phyloP scores from a whole-genome alignment of 2,888 invertebrate species.

The Eledona agricola region DNA sequence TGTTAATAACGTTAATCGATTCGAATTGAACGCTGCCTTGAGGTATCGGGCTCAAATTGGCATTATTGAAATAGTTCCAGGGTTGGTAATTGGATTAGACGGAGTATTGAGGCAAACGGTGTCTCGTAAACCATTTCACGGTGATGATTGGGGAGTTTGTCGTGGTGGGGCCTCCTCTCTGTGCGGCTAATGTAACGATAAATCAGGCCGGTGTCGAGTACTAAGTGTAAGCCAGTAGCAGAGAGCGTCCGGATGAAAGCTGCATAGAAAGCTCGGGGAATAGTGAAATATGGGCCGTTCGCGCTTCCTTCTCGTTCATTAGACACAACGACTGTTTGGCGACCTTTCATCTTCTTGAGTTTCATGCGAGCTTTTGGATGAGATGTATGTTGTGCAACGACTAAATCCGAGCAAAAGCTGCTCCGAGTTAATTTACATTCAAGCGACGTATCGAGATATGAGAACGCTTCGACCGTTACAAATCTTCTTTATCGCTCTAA shows the following conservation, averaged over 20 bases:
- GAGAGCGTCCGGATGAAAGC: conserved; percentile 32
- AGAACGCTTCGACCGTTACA: conserved; percentile 48
- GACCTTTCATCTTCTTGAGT: conserved; percentile 18
- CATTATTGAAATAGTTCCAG: conserved; percentile 22
- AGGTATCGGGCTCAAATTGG: conserved; percentile 8
- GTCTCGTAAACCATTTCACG: conserved; percentile 29
- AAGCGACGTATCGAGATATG: conserved; percentile 46
- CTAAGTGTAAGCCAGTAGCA: conserved; percentile 38
- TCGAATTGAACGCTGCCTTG: background rate
- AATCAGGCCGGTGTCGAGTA: conserved; percentile 38
- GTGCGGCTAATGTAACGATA: conserved; percentile 41
- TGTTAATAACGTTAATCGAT: conserved; percentile 3
- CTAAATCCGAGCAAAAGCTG: too few species aligned
- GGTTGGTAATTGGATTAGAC: conserved; percentile 19
- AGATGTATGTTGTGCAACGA: too few species aligned
- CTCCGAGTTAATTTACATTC: conserved; percentile 46
- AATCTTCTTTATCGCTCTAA: conserved; percentile 55
- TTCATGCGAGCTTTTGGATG: conserved; percentile 1
- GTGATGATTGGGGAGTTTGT: conserved; percentile 45
- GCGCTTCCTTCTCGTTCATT: conserved; percentile 37
- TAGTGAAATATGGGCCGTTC: conserved; percentile 32
- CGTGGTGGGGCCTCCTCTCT: conserved; percentile 37
- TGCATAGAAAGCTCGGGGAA: conserved; percentile 33
- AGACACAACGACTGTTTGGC: conserved; percentile 8
- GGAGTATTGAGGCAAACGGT: conserved; percentile 8